Evolutionary conservation across 2,888 invertebrate genomes (phyloP), one percentile per base, ranked within the genome.

Genomic region (Drosophila leonis): DNA sequence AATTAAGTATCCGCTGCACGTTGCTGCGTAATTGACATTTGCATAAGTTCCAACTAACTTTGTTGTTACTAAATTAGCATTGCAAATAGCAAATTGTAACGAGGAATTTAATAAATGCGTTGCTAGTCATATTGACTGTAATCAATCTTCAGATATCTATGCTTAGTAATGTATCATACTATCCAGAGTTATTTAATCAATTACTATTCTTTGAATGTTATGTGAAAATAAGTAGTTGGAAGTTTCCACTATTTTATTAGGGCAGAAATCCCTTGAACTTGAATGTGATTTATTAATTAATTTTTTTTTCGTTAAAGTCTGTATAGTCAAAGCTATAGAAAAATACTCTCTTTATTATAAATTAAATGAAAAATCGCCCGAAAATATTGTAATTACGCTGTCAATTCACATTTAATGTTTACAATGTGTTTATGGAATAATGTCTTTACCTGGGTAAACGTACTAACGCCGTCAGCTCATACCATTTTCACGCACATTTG

Each of bases 21-120:
- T 68, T 68, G 61, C 65, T 61, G 72, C 60, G 65, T 72, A 57
- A 60, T 77, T 61, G 41, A 27, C 44, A 68, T 68, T 78, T 61
- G 54, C 69, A 59, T 76, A 46, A 49, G 48, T 75, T 79, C 79
- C 49, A 59, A 12, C n/a, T 31, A 39, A 35, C 52, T 46, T 35
- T 59, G 65, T 51, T 55, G 24, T 44, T 37, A 39, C 15, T 10
- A n/a, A 52, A 52, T 79, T 68, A 63, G 75, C 75, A 61, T 54
- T 63, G 67, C 55, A 29, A 61, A 29, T 56, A 49, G 18, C 10
- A 10, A 27, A 27, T 18, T 37, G 52, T n/a, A 20, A 9, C 52
- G 52, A 33, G 49, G 41, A 75, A 78, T 65, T 51, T 35, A 46
- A 59, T 27, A 33, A 61, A 59, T 64, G 18, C 63, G 42, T 46